Conservation (phyloP, 2,888 invertebrate genomes). For the Colletes collaris region DNA sequence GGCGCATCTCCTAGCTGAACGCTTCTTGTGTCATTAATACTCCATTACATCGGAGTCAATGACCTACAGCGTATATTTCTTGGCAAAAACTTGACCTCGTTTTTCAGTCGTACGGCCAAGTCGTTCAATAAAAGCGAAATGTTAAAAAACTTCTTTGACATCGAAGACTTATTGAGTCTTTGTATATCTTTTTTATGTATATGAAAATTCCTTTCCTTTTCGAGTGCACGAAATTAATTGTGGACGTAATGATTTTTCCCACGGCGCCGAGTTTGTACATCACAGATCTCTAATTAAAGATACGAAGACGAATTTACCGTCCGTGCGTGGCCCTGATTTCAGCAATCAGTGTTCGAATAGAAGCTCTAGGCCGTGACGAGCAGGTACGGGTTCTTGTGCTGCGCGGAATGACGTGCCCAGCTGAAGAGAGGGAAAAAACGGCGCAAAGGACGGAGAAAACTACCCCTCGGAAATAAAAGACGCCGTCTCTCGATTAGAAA, state of each 20-base stretch:
- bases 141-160: slow-evolving; percentile 76
- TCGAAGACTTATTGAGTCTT: slow-evolving; percentile 85
- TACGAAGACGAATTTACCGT: slow-evolving; percentile 54
- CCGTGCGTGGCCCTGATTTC: slow-evolving; percentile 42
- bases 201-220: slow-evolving; percentile 95
- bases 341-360: slow-evolving; percentile 36
- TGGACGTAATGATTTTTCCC: slow-evolving; percentile 82
- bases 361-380: slow-evolving; percentile 37
- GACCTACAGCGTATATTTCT: slow-evolving; percentile 30
- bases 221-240: slow-evolving; percentile 89
- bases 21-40: slow-evolving; percentile 47
- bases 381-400: slow-evolving; percentile 29
- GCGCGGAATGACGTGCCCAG: slow-evolving; percentile 36
- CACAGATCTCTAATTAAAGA: slow-evolving; percentile 76
- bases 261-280: slow-evolving; percentile 81
- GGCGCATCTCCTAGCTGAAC: slow-evolving; percentile 34
- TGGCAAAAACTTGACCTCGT: slow-evolving; percentile 56
- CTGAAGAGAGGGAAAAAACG: slow-evolving; percentile 54
- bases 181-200: slow-evolving; percentile 94
- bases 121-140: slow-evolving; percentile 77
- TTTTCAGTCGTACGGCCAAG: slow-evolving; percentile 53
- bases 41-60: slow-evolving; percentile 37
- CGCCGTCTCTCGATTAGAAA: slow-evolving; percentile 8
- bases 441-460: slow-evolving; percentile 26
- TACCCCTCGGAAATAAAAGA: slow-evolving; percentile 44